Evolutionary conservation across 2,113 vertebrate genomes (phyloP).

Genomic region (Alces alces): DNA sequence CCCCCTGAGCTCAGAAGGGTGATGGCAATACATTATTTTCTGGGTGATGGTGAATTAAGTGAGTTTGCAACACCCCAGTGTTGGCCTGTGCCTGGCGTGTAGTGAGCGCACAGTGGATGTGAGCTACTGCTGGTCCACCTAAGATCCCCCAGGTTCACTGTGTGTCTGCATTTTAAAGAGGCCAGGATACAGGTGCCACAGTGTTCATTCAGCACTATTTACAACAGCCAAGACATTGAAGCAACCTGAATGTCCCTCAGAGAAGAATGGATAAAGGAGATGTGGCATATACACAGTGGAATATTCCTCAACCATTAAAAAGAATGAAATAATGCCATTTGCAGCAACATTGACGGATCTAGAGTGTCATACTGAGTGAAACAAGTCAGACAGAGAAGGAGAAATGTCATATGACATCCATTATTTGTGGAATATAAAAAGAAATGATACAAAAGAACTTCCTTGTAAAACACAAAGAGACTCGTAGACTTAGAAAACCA

Average conservation of each 20-base stretch:
- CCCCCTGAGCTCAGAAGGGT: background rate
- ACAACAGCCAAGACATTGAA: background rate
- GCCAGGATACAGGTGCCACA: background rate
- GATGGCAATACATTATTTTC: too few relatives aligned
- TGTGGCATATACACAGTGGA: background rate
- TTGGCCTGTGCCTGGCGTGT: background rate
- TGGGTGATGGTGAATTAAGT: background rate
- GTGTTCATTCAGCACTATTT: background rate
- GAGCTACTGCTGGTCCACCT: accelerated
- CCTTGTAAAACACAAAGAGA: background rate
- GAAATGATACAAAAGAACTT: background rate
- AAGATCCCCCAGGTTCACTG: accelerated
- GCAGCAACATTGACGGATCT: background rate
- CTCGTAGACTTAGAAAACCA: background rate
- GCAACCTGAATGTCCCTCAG: background rate
- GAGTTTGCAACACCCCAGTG: background rate
- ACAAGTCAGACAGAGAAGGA: background rate
- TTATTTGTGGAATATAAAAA: background rate
- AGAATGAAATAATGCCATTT: background rate
- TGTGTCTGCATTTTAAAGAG: background rate
- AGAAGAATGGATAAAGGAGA: background rate
- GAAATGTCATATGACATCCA: background rate
- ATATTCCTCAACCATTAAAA: background rate
- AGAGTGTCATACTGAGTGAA: background rate
- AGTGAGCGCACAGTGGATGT: background rate